Conservation (phyloP, 2,888 invertebrate species). For the Rhagium mordax region DNA sequence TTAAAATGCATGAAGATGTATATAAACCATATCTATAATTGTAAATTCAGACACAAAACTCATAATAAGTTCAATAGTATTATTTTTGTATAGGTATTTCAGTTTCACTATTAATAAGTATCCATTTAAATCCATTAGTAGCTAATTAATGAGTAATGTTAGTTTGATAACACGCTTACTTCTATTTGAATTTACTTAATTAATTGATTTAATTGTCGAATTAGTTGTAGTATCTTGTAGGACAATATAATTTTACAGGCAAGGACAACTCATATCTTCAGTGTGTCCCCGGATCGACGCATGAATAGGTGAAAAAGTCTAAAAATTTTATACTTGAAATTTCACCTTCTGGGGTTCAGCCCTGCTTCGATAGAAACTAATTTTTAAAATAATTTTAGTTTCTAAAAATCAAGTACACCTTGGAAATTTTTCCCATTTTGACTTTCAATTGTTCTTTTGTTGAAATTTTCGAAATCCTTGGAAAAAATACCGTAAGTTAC, state of each 20-base stretch:
- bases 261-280: not conserved
- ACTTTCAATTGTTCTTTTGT: too few species aligned
- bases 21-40: not conserved
- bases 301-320: too few species aligned
- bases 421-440: too few species aligned
- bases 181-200: not conserved
- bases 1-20: conserved; percentile 7
- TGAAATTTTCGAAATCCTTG: too few species aligned
- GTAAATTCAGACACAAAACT: not conserved
- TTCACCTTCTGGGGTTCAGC: too few species aligned
- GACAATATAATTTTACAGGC: not conserved
- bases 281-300: too few species aligned
- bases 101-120: not conserved
- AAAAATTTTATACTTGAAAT: too few species aligned
- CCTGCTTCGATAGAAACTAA: too few species aligned
- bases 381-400: too few species aligned
- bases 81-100: conserved; percentile 4
- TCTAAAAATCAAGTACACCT: too few species aligned
- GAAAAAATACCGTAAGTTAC: too few species aligned
- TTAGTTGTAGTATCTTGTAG: not conserved
- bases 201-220: not conserved
- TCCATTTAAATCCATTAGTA: not conserved
- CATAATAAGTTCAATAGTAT: not conserved
- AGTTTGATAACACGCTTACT: not conserved
- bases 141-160: not conserved